Evolutionary conservation across 1,140 invertebrate genomes (phyloP).

Genomic region (Pantala flavescens): DNA sequence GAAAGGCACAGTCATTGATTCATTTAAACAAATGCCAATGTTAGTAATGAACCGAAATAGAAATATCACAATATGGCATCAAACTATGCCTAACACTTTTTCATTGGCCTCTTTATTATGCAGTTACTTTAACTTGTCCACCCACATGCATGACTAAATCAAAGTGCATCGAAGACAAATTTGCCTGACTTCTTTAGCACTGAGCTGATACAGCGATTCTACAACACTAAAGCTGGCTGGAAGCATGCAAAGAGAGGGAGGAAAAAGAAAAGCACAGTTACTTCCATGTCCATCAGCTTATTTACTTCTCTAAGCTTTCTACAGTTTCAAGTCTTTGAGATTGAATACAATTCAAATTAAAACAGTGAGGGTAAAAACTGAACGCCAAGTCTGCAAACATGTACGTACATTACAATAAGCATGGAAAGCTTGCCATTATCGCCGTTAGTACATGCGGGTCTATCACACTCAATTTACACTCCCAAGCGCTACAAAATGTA

Average conservation of each 20-base stretch:
- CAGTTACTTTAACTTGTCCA: constrained; percentile 24
- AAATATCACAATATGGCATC: background rate
- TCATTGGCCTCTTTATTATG: constrained; percentile 16
- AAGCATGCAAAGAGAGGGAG: constrained; percentile 23
- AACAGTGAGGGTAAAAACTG: constrained; percentile 17
- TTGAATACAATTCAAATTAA: constrained; percentile 23
- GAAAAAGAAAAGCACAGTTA: constrained; percentile 21
- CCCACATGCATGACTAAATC: constrained; percentile 15
- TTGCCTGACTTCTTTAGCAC: constrained; percentile 11
- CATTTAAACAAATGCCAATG: background rate
- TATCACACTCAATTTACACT: constrained; percentile 3
- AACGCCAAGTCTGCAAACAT: constrained; percentile 4
- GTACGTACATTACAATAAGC: constrained; percentile 9
- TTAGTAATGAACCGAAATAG: background rate
- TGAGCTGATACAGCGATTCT: constrained; percentile 8
- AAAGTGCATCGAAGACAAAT: background rate
- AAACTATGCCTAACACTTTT: constrained; percentile 3
- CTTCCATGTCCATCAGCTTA: constrained; percentile 20
- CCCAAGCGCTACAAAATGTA: constrained; percentile 4
- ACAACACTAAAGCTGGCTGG: constrained; percentile 20
- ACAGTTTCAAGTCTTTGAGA: constrained; percentile 17
- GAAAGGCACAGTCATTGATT: background rate
- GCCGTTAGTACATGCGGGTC: constrained; percentile 6
- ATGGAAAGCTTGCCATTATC: constrained; percentile 9
- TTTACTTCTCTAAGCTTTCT: constrained; percentile 21